A percentile compares a stretch with the other conserved stretches of the same genome.
Evolutionary conservation across 2,888 invertebrate genomes (phyloP).

Genomic region (Erebia palarica): DNA sequence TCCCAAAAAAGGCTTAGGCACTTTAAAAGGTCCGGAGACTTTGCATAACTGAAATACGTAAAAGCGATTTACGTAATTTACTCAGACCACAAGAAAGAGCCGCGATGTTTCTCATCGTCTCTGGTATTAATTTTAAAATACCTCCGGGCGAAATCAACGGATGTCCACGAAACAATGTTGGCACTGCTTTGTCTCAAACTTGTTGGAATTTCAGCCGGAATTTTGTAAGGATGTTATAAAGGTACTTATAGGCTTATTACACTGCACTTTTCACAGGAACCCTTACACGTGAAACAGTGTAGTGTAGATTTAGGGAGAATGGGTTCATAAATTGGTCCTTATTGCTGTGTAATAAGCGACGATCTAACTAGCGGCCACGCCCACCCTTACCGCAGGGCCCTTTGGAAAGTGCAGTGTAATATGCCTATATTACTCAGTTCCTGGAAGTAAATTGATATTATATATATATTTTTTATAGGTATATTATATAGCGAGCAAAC

Average conservation of each 20-base stretch:
- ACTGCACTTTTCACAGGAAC: too few species aligned
- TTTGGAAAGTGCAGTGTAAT: too few species aligned
- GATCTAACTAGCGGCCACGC: too few species aligned
- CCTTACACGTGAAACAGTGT: too few species aligned
- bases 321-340: too few species aligned
- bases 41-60: slow-evolving; percentile 25
- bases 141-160: slow-evolving; percentile 28
- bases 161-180: slow-evolving; percentile 31
- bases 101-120: slow-evolving; percentile 16
- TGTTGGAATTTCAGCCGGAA: slow-evolving; percentile 13
- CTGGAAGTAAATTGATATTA: too few species aligned
- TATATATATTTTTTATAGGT: too few species aligned
- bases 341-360: too few species aligned
- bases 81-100: slow-evolving; percentile 22
- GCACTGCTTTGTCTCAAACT: slow-evolving; percentile 15
- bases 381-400: too few species aligned
- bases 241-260: too few species aligned
- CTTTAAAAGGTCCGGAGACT: slow-evolving; percentile 24
- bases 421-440: not conserved
- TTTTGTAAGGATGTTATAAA: slow-evolving; percentile 3
- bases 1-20: slow-evolving; percentile 15
- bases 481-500: too few species aligned
- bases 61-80: slow-evolving; percentile 25
- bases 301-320: too few species aligned
- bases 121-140: slow-evolving; percentile 27